These are phyloP conservation scores for Sander vitreus DNA, from an alignment of 2,113 vertebrate genomes.

Conservation along the genomic window DNA sequence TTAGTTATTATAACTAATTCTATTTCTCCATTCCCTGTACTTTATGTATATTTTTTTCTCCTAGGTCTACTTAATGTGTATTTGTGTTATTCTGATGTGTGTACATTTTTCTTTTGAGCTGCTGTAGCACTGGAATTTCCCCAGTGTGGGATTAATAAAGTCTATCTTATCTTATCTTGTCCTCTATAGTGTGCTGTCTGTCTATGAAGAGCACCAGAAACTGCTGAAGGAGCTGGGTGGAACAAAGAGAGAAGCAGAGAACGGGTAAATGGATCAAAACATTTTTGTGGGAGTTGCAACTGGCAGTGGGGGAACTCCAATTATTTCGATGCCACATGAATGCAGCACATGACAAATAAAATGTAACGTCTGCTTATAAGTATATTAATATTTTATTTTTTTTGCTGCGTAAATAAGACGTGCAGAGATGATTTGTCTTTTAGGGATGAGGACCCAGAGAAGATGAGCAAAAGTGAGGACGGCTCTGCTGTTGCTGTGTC, in stretches of 20 bases:
- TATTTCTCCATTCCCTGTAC: too few species aligned
- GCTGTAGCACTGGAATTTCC: too few species aligned
- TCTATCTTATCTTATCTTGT: not conserved
- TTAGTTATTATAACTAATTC: too few species aligned
- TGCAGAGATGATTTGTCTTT: not conserved
- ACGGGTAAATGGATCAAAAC: constrained; percentile 72
- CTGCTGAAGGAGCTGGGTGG: constrained; percentile 83
- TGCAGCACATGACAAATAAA: not conserved
- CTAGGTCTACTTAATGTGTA: too few species aligned
- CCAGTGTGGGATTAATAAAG: too few species aligned
- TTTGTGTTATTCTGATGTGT: too few species aligned
- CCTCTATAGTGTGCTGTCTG: constrained; percentile 82
- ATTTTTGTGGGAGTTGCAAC: not conserved
- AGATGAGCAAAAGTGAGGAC: constrained; percentile 80
- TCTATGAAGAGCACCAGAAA: constrained; percentile 88
- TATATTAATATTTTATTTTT: not conserved
- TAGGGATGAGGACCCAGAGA: constrained; percentile 84
- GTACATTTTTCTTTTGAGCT: too few species aligned
- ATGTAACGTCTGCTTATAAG: not conserved
- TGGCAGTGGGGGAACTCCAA: too few species aligned
- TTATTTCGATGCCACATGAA: too few species aligned
- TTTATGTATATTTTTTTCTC: too few species aligned
- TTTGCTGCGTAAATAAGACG: not conserved
- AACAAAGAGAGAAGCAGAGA: constrained; percentile 85
- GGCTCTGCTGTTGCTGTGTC: constrained; percentile 44